Percentiles rank a stretch among this genome's conserved stretches.
These are phyloP conservation scores for Lamellibrachia luymesi DNA, from an alignment of 1,140 invertebrate species.

Conservation along the genomic window DNA sequence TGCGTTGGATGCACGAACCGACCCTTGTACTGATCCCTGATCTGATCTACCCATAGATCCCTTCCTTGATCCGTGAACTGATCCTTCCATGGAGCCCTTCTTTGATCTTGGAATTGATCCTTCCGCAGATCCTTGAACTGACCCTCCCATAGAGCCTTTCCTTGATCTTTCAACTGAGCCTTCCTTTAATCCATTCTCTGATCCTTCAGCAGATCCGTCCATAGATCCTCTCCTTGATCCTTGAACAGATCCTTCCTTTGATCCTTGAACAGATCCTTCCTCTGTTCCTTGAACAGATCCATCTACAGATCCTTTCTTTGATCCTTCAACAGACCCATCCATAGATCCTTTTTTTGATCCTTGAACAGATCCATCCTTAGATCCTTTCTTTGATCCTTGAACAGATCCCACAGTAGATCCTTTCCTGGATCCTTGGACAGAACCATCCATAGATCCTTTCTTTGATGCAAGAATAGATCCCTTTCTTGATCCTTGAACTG, in stretches of 20 bases:
- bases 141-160: background rate
- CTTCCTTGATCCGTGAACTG: background rate
- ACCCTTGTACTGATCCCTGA: background rate
- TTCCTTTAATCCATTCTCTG: background rate
- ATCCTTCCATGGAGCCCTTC: background rate
- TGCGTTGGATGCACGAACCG: background rate
- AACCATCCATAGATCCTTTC: background rate
- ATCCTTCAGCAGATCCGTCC: background rate
- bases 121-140: background rate
- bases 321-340: background rate
- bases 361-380: background rate
- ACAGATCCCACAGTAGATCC: background rate
- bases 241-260: background rate
- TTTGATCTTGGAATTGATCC: background rate
- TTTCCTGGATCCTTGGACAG: background rate
- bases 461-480: background rate
- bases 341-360: background rate
- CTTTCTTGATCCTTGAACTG: background rate
- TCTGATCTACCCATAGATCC: background rate
- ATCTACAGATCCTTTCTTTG: background rate
- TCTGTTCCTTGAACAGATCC: background rate
- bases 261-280: background rate
- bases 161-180: background rate
- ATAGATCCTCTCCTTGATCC: background rate
- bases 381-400: background rate